A percentile compares a stretch with the other conserved stretches of the same genome.
Conservation (phyloP, 2,797 vertebrate genomes). For the Nannoperca australis region DNA sequence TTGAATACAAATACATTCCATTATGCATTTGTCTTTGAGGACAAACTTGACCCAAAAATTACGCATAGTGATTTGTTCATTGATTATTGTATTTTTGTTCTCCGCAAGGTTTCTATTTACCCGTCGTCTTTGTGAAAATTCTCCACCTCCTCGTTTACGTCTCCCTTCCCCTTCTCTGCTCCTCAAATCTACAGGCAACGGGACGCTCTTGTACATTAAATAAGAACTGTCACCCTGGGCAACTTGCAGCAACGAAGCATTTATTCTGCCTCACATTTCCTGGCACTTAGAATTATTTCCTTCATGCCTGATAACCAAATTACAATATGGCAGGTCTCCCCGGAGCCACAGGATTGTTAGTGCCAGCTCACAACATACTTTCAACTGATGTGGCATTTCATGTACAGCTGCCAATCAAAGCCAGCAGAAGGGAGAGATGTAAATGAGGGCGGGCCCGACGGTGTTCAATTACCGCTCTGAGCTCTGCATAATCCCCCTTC, state of each 20-base stretch:
- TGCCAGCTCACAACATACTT: slow-evolving; percentile 99
- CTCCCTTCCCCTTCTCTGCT: slow-evolving; percentile 55
- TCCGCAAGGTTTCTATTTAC: slow-evolving; percentile 36
- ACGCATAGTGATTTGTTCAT: slow-evolving; percentile 36
- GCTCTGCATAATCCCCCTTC: slow-evolving; percentile 87
- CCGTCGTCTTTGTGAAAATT: slow-evolving; percentile 44
- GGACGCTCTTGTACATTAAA: slow-evolving; percentile 99
- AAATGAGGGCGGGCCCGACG: slow-evolving; percentile 95
- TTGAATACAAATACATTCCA: slow-evolving; percentile 27
- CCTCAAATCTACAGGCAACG: slow-evolving; percentile 93
- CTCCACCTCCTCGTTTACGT: slow-evolving; percentile 47
- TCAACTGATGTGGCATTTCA: slow-evolving; percentile 99
- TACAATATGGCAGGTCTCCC: slow-evolving; percentile 99
- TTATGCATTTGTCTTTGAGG: slow-evolving; percentile 21
- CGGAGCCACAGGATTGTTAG: slow-evolving; percentile 98
- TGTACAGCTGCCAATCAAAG: slow-evolving; percentile 99
- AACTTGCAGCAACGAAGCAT: slow-evolving; percentile 97
- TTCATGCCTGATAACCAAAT: slow-evolving; percentile 99
- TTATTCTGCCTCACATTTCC: slow-evolving; percentile 99
- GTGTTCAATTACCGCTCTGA: slow-evolving; percentile 93
- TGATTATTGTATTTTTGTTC: slow-evolving; percentile 46
- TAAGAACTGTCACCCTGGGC: slow-evolving; percentile 99
- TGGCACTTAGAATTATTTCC: slow-evolving; percentile 99
- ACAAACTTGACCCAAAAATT: slow-evolving; percentile 37
- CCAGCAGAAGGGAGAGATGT: slow-evolving; percentile 88